Conservation (phyloP, 2,113 vertebrate genomes). For the Rutilus rutilus region DNA sequence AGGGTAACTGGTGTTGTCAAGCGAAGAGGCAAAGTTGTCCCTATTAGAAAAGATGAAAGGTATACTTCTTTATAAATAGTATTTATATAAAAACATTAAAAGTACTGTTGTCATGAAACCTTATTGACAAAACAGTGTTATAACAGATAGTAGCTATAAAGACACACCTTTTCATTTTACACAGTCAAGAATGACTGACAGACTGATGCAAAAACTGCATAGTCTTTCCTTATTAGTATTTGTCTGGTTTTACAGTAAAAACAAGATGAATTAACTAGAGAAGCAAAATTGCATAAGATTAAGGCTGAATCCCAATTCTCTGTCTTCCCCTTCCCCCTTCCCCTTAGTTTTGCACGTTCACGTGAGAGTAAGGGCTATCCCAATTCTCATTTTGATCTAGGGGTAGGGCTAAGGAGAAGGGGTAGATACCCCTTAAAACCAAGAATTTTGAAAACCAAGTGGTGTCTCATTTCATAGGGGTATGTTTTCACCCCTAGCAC, state of each 20-base stretch:
- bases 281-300: too few relatives aligned
- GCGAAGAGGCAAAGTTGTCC: constrained; percentile 58
- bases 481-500: too few relatives aligned
- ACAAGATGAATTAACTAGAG: not conserved
- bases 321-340: too few relatives aligned
- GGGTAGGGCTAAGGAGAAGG: too few relatives aligned
- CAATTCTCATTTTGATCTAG: too few relatives aligned
- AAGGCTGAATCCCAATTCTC: too few relatives aligned
- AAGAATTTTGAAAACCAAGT: too few relatives aligned
- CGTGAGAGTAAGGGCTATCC: too few relatives aligned
- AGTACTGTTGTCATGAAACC: not conserved
- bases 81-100: not conserved
- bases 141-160: not conserved
- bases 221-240: not conserved
- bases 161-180: not conserved
- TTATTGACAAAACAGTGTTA: not conserved
- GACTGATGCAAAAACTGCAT: not conserved
- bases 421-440: too few relatives aligned
- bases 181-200: not conserved
- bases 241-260: not conserved
- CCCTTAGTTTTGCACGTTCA: too few relatives aligned
- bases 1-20: constrained; percentile 64
- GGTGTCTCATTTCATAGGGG: too few relatives aligned
- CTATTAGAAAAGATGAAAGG: constrained; percentile 60
- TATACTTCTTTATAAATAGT: not conserved